A percentile compares a stretch with the other conserved stretches of the same genome.
Conservation (phyloP, 2,113 vertebrate genomes). For the pig (Sus scrofa) region T2T-Sscrofa CM000827.6:60307001-60307500, state of each 20-base stretch:
- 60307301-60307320: background rate
- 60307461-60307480: slow-evolving; percentile 22
- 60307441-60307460: background rate
- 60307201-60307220: slow-evolving; percentile 27
- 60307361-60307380: slow-evolving; percentile 27
- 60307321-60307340: background rate
- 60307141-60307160: slow-evolving; percentile 10
- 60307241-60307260: slow-evolving; percentile 16
- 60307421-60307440: background rate
- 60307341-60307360: background rate
- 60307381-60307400: slow-evolving; percentile 22
- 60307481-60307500: background rate
- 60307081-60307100: background rate
- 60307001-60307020: background rate
- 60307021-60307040: slow-evolving; percentile 5
- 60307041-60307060: background rate
- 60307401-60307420: background rate
- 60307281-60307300: background rate
- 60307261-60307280: slow-evolving; percentile 32
- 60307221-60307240: background rate
- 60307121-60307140: slow-evolving; percentile 48
- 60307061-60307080: slow-evolving; percentile 27
- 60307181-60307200: background rate
- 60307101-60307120: background rate
- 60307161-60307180: background rate